A percentile compares a stretch with the other conserved stretches of the same genome.
Conservation (phyloP, 2,113 vertebrate genomes). For the Suricata suricatta region DNA sequence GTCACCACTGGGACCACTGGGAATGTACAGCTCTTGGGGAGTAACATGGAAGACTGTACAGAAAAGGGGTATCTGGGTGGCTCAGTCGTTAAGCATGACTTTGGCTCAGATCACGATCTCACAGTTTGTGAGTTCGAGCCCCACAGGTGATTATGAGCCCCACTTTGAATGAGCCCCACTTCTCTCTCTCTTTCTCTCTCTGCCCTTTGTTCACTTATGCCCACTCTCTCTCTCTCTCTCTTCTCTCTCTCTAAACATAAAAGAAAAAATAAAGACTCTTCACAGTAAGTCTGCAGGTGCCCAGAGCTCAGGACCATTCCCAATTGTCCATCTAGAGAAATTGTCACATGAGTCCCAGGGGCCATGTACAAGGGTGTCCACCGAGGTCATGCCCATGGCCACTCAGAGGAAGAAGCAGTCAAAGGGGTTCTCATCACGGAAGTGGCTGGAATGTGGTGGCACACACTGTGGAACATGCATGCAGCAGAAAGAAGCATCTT, state of each 20-base stretch:
- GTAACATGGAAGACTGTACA: rapidly evolving
- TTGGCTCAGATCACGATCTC: too few species aligned
- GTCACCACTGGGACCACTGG: rapidly evolving
- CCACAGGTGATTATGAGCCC: too few species aligned
- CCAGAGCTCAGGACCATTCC: not conserved
- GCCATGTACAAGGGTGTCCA: not conserved
- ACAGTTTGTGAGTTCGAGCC: too few species aligned
- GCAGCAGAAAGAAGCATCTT: not conserved
- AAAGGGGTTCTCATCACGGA: not conserved
- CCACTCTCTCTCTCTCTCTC: too few species aligned
- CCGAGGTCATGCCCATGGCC: not conserved
- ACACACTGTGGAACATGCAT: rapidly evolving
- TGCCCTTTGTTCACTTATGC: too few species aligned
- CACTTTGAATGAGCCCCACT: too few species aligned
- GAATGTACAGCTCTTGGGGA: rapidly evolving
- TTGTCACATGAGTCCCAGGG: not conserved
- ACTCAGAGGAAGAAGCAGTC: rapidly evolving
- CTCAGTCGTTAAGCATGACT: too few species aligned
- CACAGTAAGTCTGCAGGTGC: rapidly evolving
- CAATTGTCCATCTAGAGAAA: not conserved
- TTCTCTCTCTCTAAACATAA: too few species aligned
- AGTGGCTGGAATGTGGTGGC: not conserved
- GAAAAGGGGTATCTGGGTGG: not conserved
- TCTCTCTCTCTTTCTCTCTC: too few species aligned
- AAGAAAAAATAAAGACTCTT: not conserved